Percentiles rank a stretch among this genome's conserved stretches.
These are phyloP conservation scores for Drosophila guanche DNA, from an alignment of 1,140 invertebrate genomes.

Conservation along the genomic window DNA sequence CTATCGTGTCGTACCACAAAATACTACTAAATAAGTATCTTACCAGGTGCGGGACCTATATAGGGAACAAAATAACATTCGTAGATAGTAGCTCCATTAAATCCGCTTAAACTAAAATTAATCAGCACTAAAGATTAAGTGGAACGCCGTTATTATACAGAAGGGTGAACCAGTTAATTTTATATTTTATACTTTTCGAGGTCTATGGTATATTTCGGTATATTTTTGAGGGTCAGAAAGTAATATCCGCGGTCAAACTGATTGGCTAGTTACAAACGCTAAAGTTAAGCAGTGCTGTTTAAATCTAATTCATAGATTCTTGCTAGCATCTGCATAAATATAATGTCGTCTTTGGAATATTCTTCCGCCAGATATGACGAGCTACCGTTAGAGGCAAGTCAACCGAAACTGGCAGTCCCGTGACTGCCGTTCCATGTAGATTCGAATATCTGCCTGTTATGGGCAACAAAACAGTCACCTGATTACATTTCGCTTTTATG, in stretches of 20 bases:
- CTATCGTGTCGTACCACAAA: too few relatives aligned
- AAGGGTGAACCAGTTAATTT: too few relatives aligned
- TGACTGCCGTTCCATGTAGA: slow-evolving; percentile 34
- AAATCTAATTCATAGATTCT: slow-evolving; percentile 16
- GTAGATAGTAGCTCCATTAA: neutral
- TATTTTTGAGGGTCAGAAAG: too few relatives aligned
- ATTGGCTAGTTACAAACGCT: neutral
- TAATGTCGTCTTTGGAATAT: slow-evolving; percentile 56
- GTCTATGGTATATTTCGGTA: too few relatives aligned
- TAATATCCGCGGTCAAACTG: too few relatives aligned
- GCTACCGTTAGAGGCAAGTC: slow-evolving; percentile 77
- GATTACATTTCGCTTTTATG: slow-evolving; percentile 40
- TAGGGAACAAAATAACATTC: neutral
- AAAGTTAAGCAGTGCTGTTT: slow-evolving; percentile 8
- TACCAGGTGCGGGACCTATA: too few relatives aligned
- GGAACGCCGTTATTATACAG: too few relatives aligned
- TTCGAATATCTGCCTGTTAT: slow-evolving; percentile 39
- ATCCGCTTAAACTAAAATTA: neutral
- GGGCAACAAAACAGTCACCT: slow-evolving; percentile 56
- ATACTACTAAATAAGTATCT: too few relatives aligned
- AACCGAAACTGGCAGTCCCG: slow-evolving; percentile 19
- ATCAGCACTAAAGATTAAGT: slow-evolving; percentile 21
- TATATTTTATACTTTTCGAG: too few relatives aligned
- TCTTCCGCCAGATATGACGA: slow-evolving; percentile 62
- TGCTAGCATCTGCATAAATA: slow-evolving; percentile 8